phyloP scores from a whole-genome alignment of 2,113 vertebrate species.

The Butorides virescens region DNA sequence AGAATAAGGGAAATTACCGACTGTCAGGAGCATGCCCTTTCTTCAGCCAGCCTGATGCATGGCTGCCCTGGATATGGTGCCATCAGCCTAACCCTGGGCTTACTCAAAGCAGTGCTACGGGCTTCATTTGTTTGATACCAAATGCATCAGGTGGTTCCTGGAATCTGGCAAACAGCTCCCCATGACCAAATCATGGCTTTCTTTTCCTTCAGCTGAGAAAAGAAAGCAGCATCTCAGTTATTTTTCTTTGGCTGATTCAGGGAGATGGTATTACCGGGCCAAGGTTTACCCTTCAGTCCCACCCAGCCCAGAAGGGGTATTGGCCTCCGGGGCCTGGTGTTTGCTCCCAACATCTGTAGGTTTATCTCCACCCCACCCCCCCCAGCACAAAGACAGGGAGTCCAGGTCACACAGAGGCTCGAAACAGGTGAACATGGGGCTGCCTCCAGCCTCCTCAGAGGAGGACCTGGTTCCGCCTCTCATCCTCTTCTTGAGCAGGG shows the following conservation, averaged over 20 bases:
- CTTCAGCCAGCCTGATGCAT: neutral
- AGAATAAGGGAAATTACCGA: neutral
- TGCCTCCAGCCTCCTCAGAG: neutral
- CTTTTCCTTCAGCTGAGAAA: neutral
- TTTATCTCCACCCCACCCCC: neutral
- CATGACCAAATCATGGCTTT: neutral
- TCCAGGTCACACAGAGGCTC: neutral
- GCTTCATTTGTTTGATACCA: neutral
- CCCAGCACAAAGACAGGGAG: neutral
- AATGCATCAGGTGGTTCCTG: neutral
- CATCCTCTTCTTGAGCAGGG: neutral
- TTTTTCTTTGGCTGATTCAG: neutral
- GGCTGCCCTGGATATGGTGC: neutral
- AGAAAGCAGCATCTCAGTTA: neutral
- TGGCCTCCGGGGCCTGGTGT: neutral
- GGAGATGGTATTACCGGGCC: neutral
- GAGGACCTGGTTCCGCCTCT: neutral
- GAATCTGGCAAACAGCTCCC: neutral
- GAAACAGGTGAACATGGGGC: neutral
- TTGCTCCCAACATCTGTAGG: neutral
- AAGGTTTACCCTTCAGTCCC: neutral
- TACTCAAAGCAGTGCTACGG: neutral
- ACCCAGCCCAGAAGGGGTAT: neutral
- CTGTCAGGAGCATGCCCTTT: neutral
- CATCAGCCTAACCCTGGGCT: neutral